phyloP scores from a whole-genome alignment of 1,140 invertebrate genomes.

The Gryllus bimaculatus region DNA sequence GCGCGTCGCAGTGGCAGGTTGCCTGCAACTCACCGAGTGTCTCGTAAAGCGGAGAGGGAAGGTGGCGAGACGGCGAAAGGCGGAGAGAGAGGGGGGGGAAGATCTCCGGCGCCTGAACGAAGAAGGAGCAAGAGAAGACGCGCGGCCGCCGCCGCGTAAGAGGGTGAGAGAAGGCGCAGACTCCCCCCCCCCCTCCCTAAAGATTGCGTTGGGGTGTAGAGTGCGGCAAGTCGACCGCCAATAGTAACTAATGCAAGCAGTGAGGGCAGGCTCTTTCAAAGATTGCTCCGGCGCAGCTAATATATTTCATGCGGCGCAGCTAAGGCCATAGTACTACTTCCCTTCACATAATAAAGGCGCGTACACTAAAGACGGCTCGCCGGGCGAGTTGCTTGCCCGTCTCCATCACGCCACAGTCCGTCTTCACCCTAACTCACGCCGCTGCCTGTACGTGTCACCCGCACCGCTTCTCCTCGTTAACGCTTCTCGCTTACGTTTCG shows the following conservation, averaged over 20 bases:
- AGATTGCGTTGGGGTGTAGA: slow-evolving; percentile 7
- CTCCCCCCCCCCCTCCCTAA: no score
- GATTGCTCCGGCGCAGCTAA: slow-evolving; percentile 17
- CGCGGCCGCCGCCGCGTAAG: no score
- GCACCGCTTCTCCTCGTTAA: no score
- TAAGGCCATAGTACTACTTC: background rate
- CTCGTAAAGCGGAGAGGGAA: background rate
- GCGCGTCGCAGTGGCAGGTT: no score
- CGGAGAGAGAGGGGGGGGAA: background rate
- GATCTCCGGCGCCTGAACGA: no score
- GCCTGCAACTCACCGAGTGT: no score
- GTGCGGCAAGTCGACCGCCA: slow-evolving; percentile 12
- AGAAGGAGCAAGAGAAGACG: no score
- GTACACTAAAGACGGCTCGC: slow-evolving; percentile 10
- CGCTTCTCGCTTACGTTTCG: no score
- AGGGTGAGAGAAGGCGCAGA: slow-evolving; percentile 14
- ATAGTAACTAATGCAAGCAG: slow-evolving; percentile 21
- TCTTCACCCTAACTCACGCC: no score
- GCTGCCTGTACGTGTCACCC: no score
- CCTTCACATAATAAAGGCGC: slow-evolving; percentile 13
- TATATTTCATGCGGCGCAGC: slow-evolving; percentile 18
- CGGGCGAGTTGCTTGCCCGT: no score
- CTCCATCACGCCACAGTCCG: no score
- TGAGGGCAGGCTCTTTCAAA: slow-evolving; percentile 17
- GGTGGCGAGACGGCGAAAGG: background rate